Conservation (phyloP, 2,888 invertebrate species). For the Acleris literana region DNA sequence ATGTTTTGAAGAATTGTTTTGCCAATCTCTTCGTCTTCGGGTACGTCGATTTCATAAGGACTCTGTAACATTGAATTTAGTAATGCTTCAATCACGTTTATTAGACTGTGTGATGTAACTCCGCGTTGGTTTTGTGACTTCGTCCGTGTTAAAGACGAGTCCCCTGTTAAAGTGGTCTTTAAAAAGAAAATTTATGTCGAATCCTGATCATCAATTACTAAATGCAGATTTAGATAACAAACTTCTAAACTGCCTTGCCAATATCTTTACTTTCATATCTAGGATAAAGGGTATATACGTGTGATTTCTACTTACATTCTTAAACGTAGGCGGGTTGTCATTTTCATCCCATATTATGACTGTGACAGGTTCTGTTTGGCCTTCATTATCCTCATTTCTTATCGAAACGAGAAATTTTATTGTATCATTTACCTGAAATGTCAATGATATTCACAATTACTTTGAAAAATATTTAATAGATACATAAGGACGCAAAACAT, state of each 20-base stretch:
- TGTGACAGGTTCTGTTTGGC: conserved; percentile 88
- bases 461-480: no score
- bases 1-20: conserved; percentile 89
- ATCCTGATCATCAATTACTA: no score
- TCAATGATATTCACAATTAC: not conserved
- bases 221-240: no score
- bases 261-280: no score
- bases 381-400: conserved; percentile 89
- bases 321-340: conserved; percentile 92
- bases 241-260: no score
- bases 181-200: no score
- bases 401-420: conserved; percentile 91
- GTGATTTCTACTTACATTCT: conserved; percentile 84
- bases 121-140: no score
- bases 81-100: not conserved
- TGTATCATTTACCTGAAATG: conserved; percentile 88
- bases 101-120: not conserved
- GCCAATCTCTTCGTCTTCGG: conserved; percentile 89
- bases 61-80: conserved; percentile 75
- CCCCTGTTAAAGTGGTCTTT: no score
- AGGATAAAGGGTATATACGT: no score
- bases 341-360: conserved; percentile 95
- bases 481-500: no score
- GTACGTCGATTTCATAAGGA: conserved; percentile 91
- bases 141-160: no score